A percentile compares a stretch with the other conserved stretches of the same genome.
Evolutionary conservation across 2,797 vertebrate species (phyloP).

Genomic region (Amblyopsis hoosieri): DNA sequence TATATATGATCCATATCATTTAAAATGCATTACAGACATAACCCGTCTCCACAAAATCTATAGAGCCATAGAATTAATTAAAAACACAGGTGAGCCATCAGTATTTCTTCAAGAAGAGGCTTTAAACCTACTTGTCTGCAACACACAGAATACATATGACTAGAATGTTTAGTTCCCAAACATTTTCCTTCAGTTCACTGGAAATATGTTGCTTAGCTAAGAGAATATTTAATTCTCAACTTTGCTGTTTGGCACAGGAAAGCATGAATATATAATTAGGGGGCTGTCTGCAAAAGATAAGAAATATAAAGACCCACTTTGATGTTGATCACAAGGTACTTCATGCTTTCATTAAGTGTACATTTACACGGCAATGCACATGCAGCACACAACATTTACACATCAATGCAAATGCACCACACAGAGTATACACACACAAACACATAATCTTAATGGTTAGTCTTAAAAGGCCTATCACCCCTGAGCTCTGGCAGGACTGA

Average conservation of each 20-base stretch:
- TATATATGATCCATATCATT: no score
- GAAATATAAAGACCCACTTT: constrained; percentile 69
- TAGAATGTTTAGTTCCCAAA: no score
- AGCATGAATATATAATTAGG: constrained; percentile 63
- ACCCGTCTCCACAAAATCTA: background rate
- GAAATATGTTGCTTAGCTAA: constrained; percentile 28
- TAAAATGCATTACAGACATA: no score
- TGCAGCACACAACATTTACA: constrained; percentile 2
- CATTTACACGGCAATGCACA: constrained; percentile 6
- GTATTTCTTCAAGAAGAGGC: no score
- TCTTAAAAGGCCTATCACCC: no score
- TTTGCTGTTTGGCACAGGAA: constrained; percentile 43
- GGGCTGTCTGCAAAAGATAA: constrained; percentile 69
- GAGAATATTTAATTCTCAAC: constrained; percentile 60
- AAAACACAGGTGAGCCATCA: no score
- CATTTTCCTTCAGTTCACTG: constrained; percentile 14
- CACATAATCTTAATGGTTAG: background rate
- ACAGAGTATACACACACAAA: constrained; percentile 2
- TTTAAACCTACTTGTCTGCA: no score
- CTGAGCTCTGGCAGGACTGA: no score
- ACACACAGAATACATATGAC: no score
- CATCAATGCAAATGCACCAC: background rate
- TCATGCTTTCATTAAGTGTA: constrained; percentile 46
- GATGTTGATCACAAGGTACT: constrained; percentile 69
- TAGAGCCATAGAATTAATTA: constrained; percentile 26